Conservation (phyloP, 2,888 invertebrate genomes). For the Iselma pallidipennis region DNA sequence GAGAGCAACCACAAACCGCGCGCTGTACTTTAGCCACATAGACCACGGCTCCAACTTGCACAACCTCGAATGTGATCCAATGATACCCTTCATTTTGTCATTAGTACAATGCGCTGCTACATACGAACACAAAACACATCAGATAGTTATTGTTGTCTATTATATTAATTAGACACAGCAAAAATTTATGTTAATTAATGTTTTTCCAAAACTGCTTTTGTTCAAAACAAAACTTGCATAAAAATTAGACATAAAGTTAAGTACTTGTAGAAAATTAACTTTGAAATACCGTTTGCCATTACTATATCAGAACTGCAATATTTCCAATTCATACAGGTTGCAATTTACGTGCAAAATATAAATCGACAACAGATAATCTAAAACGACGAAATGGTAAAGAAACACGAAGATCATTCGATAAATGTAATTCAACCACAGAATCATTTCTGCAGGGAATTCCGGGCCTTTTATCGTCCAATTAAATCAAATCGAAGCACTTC, state of each 20-base stretch:
- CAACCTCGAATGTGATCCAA: slow-evolving; percentile 31
- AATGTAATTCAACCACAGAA: slow-evolving; percentile 30
- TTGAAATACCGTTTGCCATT: too few species aligned
- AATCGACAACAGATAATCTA: slow-evolving; percentile 13
- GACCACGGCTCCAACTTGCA: slow-evolving; percentile 28
- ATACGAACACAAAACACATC: too few species aligned
- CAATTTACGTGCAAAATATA: slow-evolving; percentile 7
- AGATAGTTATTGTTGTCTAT: too few species aligned
- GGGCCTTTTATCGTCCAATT: slow-evolving; percentile 51
- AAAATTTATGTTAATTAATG: too few species aligned
- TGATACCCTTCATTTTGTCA: slow-evolving; percentile 33
- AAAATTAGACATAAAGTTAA: too few species aligned
- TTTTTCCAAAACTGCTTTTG: too few species aligned
- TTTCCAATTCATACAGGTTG: background rate
- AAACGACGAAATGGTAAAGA: slow-evolving; percentile 20
- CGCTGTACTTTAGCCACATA: slow-evolving; percentile 22
- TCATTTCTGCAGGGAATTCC: slow-evolving; percentile 36
- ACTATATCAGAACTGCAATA: too few species aligned
- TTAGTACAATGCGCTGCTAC: too few species aligned
- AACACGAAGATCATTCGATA: slow-evolving; percentile 34
- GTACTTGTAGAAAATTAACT: too few species aligned
- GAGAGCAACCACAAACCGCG: slow-evolving; percentile 26
- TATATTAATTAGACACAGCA: too few species aligned
- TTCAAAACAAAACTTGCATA: too few species aligned
- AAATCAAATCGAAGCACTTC: slow-evolving; percentile 51